Evolutionary conservation across 2,888 invertebrate species (phyloP), one percentile per base, ranked within the genome.

Genomic region (Petrolisthes cinctipes): DNA sequence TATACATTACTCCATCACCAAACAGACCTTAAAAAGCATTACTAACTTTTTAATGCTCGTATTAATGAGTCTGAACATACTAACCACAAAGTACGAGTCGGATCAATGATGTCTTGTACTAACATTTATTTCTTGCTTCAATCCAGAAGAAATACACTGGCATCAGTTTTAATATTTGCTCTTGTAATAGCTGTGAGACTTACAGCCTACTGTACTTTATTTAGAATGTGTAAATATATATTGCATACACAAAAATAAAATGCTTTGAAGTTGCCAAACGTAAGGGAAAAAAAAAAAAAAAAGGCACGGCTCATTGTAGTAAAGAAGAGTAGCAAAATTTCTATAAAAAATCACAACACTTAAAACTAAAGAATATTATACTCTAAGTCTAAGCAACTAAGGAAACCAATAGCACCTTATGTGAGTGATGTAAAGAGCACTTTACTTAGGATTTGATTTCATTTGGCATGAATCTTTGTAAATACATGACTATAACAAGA

Each of bases 271-370:
- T 57, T 57, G 23, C 23, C 37, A 9, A 7, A 14, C 9, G 5
- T 37, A 7, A 14, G 71, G 23, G n/a, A 9, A 66, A 53, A 9
- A 82, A 17, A 23, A 23, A 53, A 73, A 53, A 83, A 53, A 23
- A 73, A 75, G 20, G 75, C 57, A 83, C 17, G 85, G 85, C 85
- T 86, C 85, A 86, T n/a, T 86, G 80, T 81, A 57, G 71, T 86
- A 73, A 81, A 71, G 85, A 81, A 86, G 85, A 86, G 85, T 80
- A 81, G 66, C 80, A 85, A 86, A 61, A 78, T 68, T 11, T 56
- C 80, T 20, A 81, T 23, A 85, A 79, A 76, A 86, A 82, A 86
- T 86, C 86, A 86, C 86, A 86, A 86, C 86, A 82, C 86, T 86
- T 86, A 86, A 61, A 86, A 86, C 57, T 86, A 86, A 86, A 71